phyloP scores from a whole-genome alignment of 2,113 vertebrate species.

The Dascyllus trimaculatus region DNA sequence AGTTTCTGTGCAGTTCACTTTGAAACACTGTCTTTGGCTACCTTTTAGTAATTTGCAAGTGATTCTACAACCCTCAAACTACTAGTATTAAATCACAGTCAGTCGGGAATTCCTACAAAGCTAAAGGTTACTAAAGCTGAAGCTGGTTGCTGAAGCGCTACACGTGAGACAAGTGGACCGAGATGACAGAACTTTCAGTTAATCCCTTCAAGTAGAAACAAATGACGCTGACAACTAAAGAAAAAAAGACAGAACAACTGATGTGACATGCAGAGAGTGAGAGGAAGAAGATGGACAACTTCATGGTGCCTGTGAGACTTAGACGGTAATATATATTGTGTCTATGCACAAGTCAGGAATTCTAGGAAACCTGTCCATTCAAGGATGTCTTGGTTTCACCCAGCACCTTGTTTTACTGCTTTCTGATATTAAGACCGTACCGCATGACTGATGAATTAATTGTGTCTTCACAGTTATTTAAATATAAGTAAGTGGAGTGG shows the following conservation, averaged over 20 bases:
- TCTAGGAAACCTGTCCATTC: too few relatives aligned
- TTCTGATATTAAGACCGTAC: not conserved
- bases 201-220: constrained; percentile 23
- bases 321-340: not conserved
- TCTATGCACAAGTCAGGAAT: too few relatives aligned
- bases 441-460: not conserved
- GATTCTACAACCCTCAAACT: not conserved
- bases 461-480: not conserved
- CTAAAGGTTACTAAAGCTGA: too few relatives aligned
- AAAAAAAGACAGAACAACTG: not conserved
- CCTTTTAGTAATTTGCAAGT: not conserved
- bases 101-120: not conserved
- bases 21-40: not conserved
- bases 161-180: not conserved
- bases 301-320: not conserved
- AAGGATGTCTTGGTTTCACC: too few relatives aligned
- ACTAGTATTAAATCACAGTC: not conserved
- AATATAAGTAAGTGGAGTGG: not conserved
- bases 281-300: not conserved
- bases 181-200: constrained; percentile 21
- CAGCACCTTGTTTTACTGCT: not conserved
- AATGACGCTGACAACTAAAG: not conserved
- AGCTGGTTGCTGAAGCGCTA: not conserved
- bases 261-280: constrained; percentile 20
- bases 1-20: constrained; percentile 30